Base-by-base conservation (phyloP, 1,140 invertebrate species). In the Aethina tumida region DNA sequence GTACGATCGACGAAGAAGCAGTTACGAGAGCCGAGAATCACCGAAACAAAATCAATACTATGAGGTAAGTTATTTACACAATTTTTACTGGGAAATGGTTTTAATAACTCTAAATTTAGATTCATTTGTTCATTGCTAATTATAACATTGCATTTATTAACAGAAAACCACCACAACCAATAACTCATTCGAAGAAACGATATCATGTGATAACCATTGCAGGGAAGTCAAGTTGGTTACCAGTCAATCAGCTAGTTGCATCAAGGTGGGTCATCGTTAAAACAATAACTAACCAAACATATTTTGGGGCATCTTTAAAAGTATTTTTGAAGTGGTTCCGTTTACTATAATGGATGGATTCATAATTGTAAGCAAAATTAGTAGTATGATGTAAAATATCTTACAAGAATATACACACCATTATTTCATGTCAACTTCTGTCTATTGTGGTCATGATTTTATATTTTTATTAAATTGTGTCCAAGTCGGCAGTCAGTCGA, bases 221-320 rank as follows among this genome's bases (percentile, higher is more conserved):
- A 45, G 51, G 36, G 56, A 59, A 47, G 21, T 50, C 14, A 57
- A 54, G 39, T 45, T 62, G 35, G 50, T 56, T 33, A 56, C 47
- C 25, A 60, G 59, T 41, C 58, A 59, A 35, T 62, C 59, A 26
- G 49, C 54, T 43, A 59, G 52, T 39, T 55, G 48, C 31, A 57
- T 60, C 17, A 62, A 62, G 58, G 58, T 61, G 36, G 31, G 46
- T 49, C 19, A 39, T 25, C 24, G 41, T 31, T 25, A 22, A 3
- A 34, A 39, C n/a, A 14, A 4, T 13, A 6, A 13, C 3, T n/a
- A n/a, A n/a, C n/a, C n/a, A n/a, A n/a, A n/a, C n/a, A n/a, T n/a
- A n/a, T n/a, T n/a, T n/a, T n/a, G n/a, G n/a, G n/a, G n/a, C n/a
- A n/a, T n/a, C n/a, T n/a, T n/a, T n/a, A n/a, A n/a, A n/a, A n/a